Conservation (phyloP, 2,888 invertebrate species). For the Apotomis turbidana region DNA sequence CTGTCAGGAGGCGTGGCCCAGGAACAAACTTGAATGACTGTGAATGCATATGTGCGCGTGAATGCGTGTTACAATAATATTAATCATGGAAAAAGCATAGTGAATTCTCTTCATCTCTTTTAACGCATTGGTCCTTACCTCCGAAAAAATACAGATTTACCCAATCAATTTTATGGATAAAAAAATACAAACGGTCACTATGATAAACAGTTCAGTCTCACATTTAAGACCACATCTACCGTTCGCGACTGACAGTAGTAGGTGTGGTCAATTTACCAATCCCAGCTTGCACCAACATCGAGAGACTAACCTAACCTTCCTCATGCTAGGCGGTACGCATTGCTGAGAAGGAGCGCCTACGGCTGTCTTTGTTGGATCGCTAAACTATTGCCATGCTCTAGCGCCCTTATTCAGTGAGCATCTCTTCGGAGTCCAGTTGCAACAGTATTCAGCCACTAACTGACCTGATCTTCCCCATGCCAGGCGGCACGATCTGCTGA, state of each 20-base stretch:
- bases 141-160: no score
- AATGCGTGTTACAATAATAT: no score
- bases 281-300: slow-evolving; percentile 68
- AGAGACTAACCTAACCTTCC: slow-evolving; percentile 67
- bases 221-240: no score
- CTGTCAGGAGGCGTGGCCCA: no score
- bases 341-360: slow-evolving; percentile 70
- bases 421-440: slow-evolving; percentile 97
- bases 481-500: slow-evolving; percentile 54
- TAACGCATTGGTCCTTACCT: no score
- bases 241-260: slow-evolving; percentile 62
- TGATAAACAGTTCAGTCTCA: no score
- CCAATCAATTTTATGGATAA: no score
- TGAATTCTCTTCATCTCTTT: no score
- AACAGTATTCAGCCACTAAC: slow-evolving; percentile 80
- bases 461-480: slow-evolving; percentile 61
- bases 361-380: slow-evolving; percentile 88
- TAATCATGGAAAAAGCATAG: no score
- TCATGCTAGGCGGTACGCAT: slow-evolving; percentile 58
- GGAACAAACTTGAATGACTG: no score
- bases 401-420: slow-evolving; percentile 95
- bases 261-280: slow-evolving; percentile 42
- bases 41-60: no score
- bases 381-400: slow-evolving; percentile 94
- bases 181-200: no score